These are phyloP conservation scores for Patagioenas fasciata DNA, from an alignment of 2,113 vertebrate genomes.

Conservation along the genomic window DNA sequence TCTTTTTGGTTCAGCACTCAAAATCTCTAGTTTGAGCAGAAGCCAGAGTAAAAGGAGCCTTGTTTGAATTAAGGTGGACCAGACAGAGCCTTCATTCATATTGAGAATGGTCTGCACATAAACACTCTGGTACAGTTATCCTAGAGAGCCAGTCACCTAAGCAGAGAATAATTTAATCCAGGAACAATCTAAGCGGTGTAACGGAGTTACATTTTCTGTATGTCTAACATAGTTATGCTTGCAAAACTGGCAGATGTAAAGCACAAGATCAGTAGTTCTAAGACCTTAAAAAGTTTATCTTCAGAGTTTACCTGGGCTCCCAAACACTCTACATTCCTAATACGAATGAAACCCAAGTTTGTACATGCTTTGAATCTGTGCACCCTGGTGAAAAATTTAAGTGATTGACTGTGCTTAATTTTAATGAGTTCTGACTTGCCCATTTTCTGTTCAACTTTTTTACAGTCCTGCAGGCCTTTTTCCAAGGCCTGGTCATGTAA, in stretches of 20 bases:
- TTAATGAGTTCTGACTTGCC: neutral
- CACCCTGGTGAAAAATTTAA: neutral
- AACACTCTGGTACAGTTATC: neutral
- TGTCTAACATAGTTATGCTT: neutral
- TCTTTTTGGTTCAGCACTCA: neutral
- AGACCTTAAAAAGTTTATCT: neutral
- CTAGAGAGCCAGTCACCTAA: neutral
- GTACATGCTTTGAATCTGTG: neutral
- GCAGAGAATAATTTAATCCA: neutral
- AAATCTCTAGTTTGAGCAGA: neutral
- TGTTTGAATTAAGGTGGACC: neutral
- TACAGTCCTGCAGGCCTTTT: neutral
- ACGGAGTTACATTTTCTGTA: neutral
- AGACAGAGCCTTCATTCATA: neutral
- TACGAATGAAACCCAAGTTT: neutral
- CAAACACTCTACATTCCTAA: neutral
- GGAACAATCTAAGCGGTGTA: neutral
- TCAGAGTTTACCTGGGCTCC: neutral
- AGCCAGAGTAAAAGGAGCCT: neutral
- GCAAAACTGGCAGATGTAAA: neutral
- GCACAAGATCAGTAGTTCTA: neutral
- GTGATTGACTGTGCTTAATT: neutral
- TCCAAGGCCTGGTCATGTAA: neutral
- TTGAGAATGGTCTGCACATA: neutral
- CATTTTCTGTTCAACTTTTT: neutral